phyloP scores from a whole-genome alignment of 2,113 vertebrate genomes.

The Salvator merianae region DNA sequence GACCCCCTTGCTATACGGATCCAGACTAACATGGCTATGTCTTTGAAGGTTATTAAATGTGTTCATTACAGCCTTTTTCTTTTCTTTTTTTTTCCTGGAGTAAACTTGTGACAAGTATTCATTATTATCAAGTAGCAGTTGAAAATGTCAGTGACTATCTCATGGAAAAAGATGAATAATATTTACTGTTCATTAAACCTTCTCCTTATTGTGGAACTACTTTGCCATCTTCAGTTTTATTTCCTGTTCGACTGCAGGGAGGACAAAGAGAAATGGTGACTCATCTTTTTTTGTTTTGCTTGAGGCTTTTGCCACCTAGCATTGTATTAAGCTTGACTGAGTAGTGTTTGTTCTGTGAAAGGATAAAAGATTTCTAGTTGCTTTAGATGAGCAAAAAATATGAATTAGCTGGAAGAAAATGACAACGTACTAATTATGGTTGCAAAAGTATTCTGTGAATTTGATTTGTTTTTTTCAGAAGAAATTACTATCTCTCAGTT shows the following conservation, averaged over 20 bases:
- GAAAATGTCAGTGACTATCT: background rate
- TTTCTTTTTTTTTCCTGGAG: background rate
- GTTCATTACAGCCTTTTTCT: background rate
- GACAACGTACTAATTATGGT: background rate
- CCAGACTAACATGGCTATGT: too few species aligned
- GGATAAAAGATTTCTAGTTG: background rate
- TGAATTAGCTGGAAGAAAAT: background rate
- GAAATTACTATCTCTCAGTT: background rate
- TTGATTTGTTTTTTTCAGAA: too few species aligned
- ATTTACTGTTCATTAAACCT: background rate
- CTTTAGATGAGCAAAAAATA: background rate
- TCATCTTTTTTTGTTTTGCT: background rate
- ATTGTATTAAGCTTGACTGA: too few species aligned
- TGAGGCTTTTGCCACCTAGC: too few species aligned
- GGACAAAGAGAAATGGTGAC: background rate
- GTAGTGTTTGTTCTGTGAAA: background rate
- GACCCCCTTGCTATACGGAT: too few species aligned
- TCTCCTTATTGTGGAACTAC: too few species aligned
- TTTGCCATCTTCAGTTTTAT: too few species aligned
- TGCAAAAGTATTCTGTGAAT: background rate
- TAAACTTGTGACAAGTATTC: background rate
- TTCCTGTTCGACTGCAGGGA: background rate
- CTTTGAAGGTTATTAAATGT: too few species aligned
- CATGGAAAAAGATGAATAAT: background rate
- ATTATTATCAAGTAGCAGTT: background rate